Base-by-base conservation (phyloP, 2,888 invertebrate genomes). In the Eulithis testata region DNA sequence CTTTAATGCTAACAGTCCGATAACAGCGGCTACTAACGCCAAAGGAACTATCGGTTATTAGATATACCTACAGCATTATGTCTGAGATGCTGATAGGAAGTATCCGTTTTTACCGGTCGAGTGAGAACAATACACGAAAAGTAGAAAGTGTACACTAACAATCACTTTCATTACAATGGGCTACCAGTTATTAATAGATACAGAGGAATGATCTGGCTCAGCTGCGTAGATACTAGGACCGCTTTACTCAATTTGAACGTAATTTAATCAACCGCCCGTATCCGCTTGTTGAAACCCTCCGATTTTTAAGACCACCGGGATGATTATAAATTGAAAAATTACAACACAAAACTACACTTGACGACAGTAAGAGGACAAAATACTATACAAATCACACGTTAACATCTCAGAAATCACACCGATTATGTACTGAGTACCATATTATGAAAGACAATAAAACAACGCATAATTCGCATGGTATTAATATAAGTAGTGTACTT, bases 241-340 rank as follows among this genome's bases (percentile, higher is more conserved):
- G 65, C 55, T 80, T 82, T 79, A 80, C 81, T 77, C 79, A 72
- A 78, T 80, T 76, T 71, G 68, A 68, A 73, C 70, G 79, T 87
- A 86, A 87, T 90, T 89, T 80, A 90, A 90, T 89, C 85, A 87
- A 80, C 72, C 72, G 78, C 88, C 89, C 89, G 88, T 89, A 89
- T 90, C 87, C 85, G 81, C 76, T 78, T 51, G 70, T 68, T 66
- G 74, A 74, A 77, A 79, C 83, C 84, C 81, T 79, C 76, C 78
- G 72, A 60, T 76, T 70, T 70, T 65, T 71, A 55, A 71, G 81
- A 82, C 80, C 82, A 81, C 79, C 79, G 64, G 71, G 74, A 73
- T 72, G 64, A 63, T 55, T 56, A 55, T 47, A 63, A 60, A 70
- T 65, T 68, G 66, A 67, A 63, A 51, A 49, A 58, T 54, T 59